phyloP scores from a whole-genome alignment of 2,113 vertebrate genomes.

The Rousettus leschenaultii region DNA sequence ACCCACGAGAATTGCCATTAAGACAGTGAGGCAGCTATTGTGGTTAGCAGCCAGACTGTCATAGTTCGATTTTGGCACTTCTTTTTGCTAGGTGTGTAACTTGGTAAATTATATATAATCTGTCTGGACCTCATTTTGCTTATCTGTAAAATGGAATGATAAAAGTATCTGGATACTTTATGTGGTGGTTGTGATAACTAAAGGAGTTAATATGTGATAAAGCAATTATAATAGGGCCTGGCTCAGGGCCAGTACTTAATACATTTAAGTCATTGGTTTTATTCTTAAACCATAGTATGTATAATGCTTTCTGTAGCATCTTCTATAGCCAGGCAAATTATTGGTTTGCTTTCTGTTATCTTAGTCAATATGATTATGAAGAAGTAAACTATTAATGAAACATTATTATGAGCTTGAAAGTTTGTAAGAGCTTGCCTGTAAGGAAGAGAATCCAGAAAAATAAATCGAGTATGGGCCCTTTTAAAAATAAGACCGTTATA shows the following conservation, averaged over 20 bases:
- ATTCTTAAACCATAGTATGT: background rate
- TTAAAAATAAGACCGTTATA: background rate
- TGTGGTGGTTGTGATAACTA: background rate
- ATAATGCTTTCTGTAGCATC: background rate
- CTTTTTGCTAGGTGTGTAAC: background rate
- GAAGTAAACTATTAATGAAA: background rate
- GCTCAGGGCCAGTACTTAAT: background rate
- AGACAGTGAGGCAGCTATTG: background rate
- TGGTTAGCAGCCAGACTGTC: background rate
- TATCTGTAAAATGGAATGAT: slow-evolving; percentile 14
- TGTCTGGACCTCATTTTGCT: background rate
- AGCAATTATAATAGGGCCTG: background rate
- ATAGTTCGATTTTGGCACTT: background rate
- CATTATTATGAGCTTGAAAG: background rate
- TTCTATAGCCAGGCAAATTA: background rate
- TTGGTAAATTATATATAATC: background rate
- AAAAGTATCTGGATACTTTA: background rate
- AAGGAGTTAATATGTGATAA: background rate
- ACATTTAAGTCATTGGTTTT: background rate
- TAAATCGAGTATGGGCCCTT: background rate
- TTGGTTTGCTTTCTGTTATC: background rate
- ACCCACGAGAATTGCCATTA: background rate
- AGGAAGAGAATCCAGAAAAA: background rate
- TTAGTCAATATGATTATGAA: background rate
- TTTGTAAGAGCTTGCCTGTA: background rate